Evolutionary conservation across 1,140 invertebrate species (phyloP).

Genomic region (Pseudomyrmex concolor): DNA sequence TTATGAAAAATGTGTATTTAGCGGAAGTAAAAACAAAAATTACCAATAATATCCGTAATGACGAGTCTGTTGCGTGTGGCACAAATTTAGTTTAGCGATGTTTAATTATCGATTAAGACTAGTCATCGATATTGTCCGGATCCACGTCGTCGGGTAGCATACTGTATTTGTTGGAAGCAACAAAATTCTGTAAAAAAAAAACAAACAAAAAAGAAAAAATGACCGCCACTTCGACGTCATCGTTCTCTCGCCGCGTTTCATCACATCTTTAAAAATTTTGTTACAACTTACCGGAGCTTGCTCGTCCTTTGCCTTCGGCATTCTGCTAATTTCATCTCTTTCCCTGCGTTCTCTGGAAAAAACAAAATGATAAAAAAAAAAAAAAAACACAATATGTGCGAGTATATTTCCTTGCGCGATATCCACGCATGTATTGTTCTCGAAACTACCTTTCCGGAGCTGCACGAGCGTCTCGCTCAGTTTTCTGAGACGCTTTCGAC

Average conservation of each 20-base stretch:
- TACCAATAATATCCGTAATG: constrained; percentile 76
- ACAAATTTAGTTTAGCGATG: constrained; percentile 79
- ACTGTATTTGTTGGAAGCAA: constrained; percentile 87
- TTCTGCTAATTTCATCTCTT: constrained; percentile 83
- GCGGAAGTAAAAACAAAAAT: constrained; percentile 77
- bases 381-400: not conserved
- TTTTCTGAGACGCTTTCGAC: constrained; percentile 55
- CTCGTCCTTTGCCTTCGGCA: constrained; percentile 88
- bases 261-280: not conserved
- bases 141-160: constrained; percentile 83
- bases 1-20: constrained; percentile 75
- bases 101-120: constrained; percentile 71
- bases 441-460: constrained; percentile 13
- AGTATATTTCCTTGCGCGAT: not conserved
- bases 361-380: constrained; percentile 7
- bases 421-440: not conserved
- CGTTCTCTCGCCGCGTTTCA: not conserved
- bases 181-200: constrained; percentile 86
- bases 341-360: constrained; percentile 78
- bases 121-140: constrained; percentile 82
- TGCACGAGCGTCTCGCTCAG: constrained; percentile 28
- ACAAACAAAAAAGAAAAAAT: not conserved
- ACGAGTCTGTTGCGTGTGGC: constrained; percentile 76
- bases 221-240: not conserved
- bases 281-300: constrained; percentile 86